Percentiles rank a stretch among this genome's conserved stretches.
Evolutionary conservation across 2,888 invertebrate species (phyloP).

Genomic region (Tethea ocularis): DNA sequence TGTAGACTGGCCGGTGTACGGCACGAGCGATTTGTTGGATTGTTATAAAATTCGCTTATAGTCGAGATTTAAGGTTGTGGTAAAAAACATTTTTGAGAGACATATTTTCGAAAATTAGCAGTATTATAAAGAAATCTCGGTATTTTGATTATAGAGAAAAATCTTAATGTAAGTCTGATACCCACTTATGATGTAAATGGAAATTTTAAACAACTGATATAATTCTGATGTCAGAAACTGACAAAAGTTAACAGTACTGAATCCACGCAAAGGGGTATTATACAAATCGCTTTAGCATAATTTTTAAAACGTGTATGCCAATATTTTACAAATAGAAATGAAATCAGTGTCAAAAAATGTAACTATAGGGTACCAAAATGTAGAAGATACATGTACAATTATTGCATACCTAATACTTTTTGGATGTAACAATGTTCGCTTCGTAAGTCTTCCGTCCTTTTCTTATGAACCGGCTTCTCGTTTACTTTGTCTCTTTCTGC

Average conservation of each 20-base stretch:
- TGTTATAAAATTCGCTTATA: slow-evolving; percentile 76
- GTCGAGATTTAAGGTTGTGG: slow-evolving; percentile 79
- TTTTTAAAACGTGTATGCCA: slow-evolving; percentile 54
- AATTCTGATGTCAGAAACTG: slow-evolving; percentile 28
- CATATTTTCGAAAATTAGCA: slow-evolving; percentile 79
- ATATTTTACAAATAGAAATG: slow-evolving; percentile 50
- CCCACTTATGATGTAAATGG: slow-evolving; percentile 54
- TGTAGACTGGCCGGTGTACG: slow-evolving; percentile 51
- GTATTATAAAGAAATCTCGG: slow-evolving; percentile 67
- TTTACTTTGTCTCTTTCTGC: slow-evolving; percentile 25
- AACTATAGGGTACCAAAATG: slow-evolving; percentile 74
- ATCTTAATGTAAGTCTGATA: slow-evolving; percentile 67
- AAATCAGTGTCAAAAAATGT: slow-evolving; percentile 77
- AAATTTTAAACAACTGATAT: slow-evolving; percentile 25
- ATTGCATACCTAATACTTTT: slow-evolving; percentile 52
- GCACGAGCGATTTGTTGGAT: slow-evolving; percentile 63
- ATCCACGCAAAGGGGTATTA: slow-evolving; percentile 46
- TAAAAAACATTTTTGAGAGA: slow-evolving; percentile 76
- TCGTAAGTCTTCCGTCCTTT: slow-evolving; percentile 80
- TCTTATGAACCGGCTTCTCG: slow-evolving; percentile 46
- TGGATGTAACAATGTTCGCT: slow-evolving; percentile 63
- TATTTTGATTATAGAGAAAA: slow-evolving; percentile 72
- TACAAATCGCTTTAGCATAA: slow-evolving; percentile 52
- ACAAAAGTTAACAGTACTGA: slow-evolving; percentile 51
- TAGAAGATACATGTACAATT: slow-evolving; percentile 56